phyloP scores from a whole-genome alignment of 2,113 vertebrate genomes.

The Pollimyrus isidori region DNA sequence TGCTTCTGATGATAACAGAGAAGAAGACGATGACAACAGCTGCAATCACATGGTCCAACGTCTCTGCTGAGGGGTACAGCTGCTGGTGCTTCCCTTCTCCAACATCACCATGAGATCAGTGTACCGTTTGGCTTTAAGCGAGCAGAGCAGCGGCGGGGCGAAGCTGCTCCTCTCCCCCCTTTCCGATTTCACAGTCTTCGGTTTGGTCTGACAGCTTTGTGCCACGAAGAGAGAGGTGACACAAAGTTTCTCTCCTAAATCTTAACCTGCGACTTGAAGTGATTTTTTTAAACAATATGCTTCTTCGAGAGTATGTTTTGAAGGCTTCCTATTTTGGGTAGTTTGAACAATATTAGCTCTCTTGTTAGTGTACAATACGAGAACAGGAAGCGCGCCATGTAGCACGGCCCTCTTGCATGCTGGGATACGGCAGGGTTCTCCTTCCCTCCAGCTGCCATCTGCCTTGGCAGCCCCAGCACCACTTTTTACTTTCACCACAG shows the following conservation, averaged over 20 bases:
- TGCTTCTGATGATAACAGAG: constrained; percentile 27
- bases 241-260: background rate
- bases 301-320: background rate
- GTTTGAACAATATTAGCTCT: background rate
- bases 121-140: background rate
- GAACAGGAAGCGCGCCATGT: background rate
- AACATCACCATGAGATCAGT: background rate
- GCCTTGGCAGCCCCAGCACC: too few relatives aligned
- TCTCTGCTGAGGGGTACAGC: background rate
- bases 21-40: constrained; percentile 6
- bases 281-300: background rate
- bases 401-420: constrained; percentile 8
- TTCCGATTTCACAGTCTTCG: background rate
- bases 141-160: background rate
- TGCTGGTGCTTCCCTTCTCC: constrained; percentile 6
- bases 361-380: background rate
- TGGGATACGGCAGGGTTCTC: background rate
- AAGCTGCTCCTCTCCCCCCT: background rate
- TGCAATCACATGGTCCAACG: constrained; percentile 7
- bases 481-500: background rate
- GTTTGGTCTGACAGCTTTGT: background rate
- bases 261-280: background rate
- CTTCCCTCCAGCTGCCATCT: background rate
- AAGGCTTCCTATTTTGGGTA: background rate
- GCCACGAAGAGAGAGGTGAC: background rate